Conservation (phyloP, 2,888 invertebrate species). For the Pseudococcus viburni region DNA sequence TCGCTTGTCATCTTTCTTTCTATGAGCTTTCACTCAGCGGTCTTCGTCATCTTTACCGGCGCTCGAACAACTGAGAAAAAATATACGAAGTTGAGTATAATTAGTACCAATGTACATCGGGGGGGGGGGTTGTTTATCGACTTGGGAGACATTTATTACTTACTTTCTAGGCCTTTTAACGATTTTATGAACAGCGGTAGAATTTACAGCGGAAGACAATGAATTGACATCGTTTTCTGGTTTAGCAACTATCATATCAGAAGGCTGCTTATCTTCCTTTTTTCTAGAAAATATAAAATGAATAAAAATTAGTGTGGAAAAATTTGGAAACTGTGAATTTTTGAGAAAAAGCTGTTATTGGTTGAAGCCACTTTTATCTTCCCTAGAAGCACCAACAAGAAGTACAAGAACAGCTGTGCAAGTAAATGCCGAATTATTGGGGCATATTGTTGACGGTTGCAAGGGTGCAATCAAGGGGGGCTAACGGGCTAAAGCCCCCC, state of each 20-base stretch:
- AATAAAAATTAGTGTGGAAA: neutral
- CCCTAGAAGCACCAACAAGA: constrained; percentile 50
- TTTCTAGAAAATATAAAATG: constrained; percentile 75
- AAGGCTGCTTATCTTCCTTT: constrained; percentile 88
- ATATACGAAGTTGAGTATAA: constrained; percentile 32
- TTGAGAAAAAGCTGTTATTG: neutral
- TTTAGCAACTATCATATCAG: constrained; percentile 79
- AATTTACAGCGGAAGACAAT: constrained; percentile 71
- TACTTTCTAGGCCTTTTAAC: constrained; percentile 78
- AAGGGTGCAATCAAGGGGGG: no score
- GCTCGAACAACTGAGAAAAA: constrained; percentile 76
- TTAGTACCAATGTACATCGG: neutral
- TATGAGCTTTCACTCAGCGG: constrained; percentile 91
- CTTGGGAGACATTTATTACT: constrained; percentile 77
- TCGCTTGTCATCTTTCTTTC: constrained; percentile 95
- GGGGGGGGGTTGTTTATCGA: constrained; percentile 67
- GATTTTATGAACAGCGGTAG: constrained; percentile 67
- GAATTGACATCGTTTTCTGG: constrained; percentile 75
- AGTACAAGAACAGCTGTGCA: constrained; percentile 55
- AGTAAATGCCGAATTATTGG: constrained; percentile 56
- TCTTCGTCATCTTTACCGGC: constrained; percentile 85
- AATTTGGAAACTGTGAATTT: neutral
- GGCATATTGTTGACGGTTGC: constrained; percentile 35
- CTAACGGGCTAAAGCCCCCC: no score
- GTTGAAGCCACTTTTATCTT: constrained; percentile 63